Evolutionary conservation across 2,113 vertebrate species (phyloP).

Genomic region (Prochilodus magdalenae): DNA sequence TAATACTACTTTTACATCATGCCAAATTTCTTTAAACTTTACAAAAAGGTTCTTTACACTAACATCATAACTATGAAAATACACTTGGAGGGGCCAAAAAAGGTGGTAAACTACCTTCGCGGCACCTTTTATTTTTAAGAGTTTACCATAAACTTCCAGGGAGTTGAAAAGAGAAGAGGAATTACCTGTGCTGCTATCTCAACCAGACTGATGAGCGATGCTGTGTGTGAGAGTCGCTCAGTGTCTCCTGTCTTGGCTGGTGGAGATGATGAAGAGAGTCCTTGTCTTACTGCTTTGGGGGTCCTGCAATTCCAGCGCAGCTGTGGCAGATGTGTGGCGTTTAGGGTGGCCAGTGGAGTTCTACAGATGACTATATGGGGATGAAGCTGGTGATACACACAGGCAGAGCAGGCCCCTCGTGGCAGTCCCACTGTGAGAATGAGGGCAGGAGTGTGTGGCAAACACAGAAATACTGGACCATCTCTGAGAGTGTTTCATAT

Average conservation of each 20-base stretch:
- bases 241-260: slow-evolving; percentile 7
- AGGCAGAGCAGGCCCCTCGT: slow-evolving; percentile 14
- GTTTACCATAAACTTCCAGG: not conserved
- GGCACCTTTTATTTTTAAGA: not conserved
- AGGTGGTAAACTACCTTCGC: too few species aligned
- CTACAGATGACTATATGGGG: not conserved
- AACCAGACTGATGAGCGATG: not conserved
- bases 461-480: slow-evolving; percentile 76
- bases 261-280: slow-evolving; percentile 8
- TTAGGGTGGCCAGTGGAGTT: slow-evolving; percentile 4
- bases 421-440: slow-evolving; percentile 37
- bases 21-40: too few species aligned
- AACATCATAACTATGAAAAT: too few species aligned
- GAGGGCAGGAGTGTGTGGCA: slow-evolving; percentile 29
- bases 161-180: not conserved
- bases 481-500: slow-evolving; percentile 76
- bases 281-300: slow-evolving; percentile 20
- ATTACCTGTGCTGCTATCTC: slow-evolving; percentile 47
- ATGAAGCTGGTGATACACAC: not conserved
- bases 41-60: too few species aligned
- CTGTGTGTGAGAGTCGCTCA: not conserved
- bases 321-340: slow-evolving; percentile 8
- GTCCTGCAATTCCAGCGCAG: slow-evolving; percentile 3
- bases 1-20: too few species aligned
- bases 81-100: too few species aligned